Percentiles rank a stretch among this genome's conserved stretches.
Conservation (phyloP, 2,113 vertebrate genomes). For the Oncorhynchus tshawytscha region DNA sequence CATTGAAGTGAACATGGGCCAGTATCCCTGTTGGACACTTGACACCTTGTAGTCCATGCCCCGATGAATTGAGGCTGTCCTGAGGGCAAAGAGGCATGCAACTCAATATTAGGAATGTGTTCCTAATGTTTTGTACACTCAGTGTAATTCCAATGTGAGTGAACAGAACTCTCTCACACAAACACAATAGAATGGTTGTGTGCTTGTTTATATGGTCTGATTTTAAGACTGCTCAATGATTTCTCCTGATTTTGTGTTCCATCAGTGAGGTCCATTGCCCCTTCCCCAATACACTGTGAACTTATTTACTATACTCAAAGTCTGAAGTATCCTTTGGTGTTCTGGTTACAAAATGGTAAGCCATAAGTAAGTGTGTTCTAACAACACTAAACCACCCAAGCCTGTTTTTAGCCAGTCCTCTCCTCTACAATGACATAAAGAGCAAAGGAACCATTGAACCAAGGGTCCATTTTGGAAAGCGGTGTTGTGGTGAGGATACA, state of each 20-base stretch:
- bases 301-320: not conserved
- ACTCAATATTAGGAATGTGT: too few species aligned
- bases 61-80: too few species aligned
- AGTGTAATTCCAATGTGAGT: constrained; percentile 8
- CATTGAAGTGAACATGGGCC: too few species aligned
- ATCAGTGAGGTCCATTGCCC: not conserved
- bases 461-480: constrained; percentile 60
- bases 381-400: constrained; percentile 23
- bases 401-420: not conserved
- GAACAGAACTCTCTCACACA: constrained; percentile 14
- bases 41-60: too few species aligned
- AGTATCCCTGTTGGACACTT: too few species aligned
- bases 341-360: constrained; percentile 35
- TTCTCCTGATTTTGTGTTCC: not conserved
- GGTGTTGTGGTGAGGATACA: constrained; percentile 54
- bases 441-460: constrained; percentile 38
- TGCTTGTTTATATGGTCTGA: not conserved
- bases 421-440: not conserved
- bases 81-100: too few species aligned
- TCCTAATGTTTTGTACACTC: too few species aligned
- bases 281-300: not conserved
- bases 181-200: constrained; percentile 3
- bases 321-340: constrained; percentile 20
- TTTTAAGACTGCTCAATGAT: not conserved
- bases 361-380: constrained; percentile 52